Evolutionary conservation across 1,140 invertebrate genomes (phyloP).

Genomic region (Dreissena polymorpha): DNA sequence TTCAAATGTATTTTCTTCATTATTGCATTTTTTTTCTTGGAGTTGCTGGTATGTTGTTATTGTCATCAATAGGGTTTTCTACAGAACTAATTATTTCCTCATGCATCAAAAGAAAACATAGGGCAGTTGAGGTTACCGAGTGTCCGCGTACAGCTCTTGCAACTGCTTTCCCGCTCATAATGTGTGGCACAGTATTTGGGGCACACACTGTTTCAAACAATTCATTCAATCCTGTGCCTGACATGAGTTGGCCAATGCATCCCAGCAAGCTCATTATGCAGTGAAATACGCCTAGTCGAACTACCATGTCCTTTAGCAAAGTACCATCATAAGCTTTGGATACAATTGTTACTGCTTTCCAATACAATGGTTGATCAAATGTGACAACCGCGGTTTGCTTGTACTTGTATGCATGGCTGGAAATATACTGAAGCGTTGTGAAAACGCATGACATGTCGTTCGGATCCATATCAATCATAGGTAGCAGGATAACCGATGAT

Average conservation of each 20-base stretch:
- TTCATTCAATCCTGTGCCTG: conserved; percentile 58
- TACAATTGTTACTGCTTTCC: conserved; percentile 59
- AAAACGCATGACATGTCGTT: conserved; percentile 64
- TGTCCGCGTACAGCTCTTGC: no score
- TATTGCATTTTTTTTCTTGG: no score
- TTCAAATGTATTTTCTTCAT: no score
- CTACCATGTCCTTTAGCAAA: conserved; percentile 23
- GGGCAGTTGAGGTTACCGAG: no score
- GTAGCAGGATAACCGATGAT: conserved; percentile 62
- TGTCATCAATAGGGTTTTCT: no score
- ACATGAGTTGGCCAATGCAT: conserved; percentile 62
- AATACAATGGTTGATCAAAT: conserved; percentile 67
- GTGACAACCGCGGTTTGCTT: conserved; percentile 57
- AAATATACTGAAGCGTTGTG: conserved; percentile 63
- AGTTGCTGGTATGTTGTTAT: no score
- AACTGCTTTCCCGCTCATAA: conserved; percentile 76
- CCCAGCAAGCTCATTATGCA: conserved; percentile 61
- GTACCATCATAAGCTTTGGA: conserved; percentile 21
- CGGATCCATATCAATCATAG: conserved; percentile 69
- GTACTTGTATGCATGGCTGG: conserved; percentile 43
- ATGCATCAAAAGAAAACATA: no score
- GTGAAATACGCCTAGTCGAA: conserved; percentile 59
- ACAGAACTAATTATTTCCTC: no score
- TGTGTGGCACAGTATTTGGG: conserved; percentile 69
- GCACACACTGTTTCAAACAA: conserved; percentile 59